A percentile compares a stretch with the other conserved stretches of the same genome.
Conservation (phyloP, 2,797 vertebrate genomes). For the Esox lucius region DNA sequence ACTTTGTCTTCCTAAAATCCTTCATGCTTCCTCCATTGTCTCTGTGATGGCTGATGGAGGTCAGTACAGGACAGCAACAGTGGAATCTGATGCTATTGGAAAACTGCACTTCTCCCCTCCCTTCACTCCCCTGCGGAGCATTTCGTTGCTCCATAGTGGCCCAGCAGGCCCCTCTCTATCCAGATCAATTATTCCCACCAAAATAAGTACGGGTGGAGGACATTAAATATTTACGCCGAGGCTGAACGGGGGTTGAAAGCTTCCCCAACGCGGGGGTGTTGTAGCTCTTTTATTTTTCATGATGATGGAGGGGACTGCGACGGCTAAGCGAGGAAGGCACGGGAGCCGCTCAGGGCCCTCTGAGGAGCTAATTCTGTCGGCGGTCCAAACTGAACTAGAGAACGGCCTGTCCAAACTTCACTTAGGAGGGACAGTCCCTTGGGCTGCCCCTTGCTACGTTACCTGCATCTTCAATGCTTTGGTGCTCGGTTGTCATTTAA, state of each 20-base stretch:
- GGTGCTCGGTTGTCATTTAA: constrained; percentile 39
- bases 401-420: constrained; percentile 36
- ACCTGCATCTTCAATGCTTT: neutral
- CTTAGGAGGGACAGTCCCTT: constrained; percentile 22
- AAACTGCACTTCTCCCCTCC: neutral
- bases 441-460: neutral
- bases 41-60: neutral
- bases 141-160: constrained; percentile 50
- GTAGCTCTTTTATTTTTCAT: constrained; percentile 76
- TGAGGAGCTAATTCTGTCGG: constrained; percentile 52
- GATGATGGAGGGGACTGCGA: constrained; percentile 55
- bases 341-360: constrained; percentile 53
- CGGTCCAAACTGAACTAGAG: constrained; percentile 26
- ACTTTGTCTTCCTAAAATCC: constrained; percentile 32
- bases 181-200: constrained; percentile 76
- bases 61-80: neutral
- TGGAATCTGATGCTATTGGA: neutral
- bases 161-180: constrained; percentile 58
- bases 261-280: constrained; percentile 65
- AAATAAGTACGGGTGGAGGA: constrained; percentile 68
- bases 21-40: neutral
- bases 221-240: constrained; percentile 72
- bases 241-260: constrained; percentile 70
- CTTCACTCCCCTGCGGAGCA: constrained; percentile 26
- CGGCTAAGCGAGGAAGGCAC: constrained; percentile 33